phyloP scores from a whole-genome alignment of 1,140 invertebrate genomes.

The Scaptomyza hsui region DNA sequence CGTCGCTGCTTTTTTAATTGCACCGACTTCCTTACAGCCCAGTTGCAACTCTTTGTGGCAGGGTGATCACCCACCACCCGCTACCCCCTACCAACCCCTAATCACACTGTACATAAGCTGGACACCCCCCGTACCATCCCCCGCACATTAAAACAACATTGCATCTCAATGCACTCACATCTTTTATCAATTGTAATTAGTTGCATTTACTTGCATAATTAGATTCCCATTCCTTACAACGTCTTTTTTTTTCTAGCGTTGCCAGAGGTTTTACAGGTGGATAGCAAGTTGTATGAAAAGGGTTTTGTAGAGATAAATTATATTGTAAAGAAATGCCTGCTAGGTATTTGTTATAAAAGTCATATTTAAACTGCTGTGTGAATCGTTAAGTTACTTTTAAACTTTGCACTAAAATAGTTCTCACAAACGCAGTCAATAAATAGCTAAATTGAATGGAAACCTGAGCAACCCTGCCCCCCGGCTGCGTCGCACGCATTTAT shows the following conservation, averaged over 20 bases:
- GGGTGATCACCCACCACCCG: constrained; percentile 32
- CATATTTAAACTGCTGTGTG: too few relatives aligned
- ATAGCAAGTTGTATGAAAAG: constrained; percentile 5
- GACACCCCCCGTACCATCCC: not conserved
- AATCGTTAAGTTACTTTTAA: too few relatives aligned
- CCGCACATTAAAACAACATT: not conserved
- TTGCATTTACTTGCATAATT: constrained; percentile 77
- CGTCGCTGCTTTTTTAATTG: constrained; percentile 78
- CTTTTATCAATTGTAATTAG: constrained; percentile 74
- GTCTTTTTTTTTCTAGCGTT: constrained; percentile 18
- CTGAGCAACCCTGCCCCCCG: too few relatives aligned
- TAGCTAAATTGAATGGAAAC: too few relatives aligned
- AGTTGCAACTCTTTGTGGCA: constrained; percentile 67
- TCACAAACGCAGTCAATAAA: too few relatives aligned
- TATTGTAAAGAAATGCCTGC: too few relatives aligned
- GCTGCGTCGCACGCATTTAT: constrained; percentile 41
- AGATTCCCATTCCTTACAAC: constrained; percentile 40
- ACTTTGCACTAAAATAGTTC: too few relatives aligned
- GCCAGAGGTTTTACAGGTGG: not conserved
- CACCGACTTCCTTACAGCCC: constrained; percentile 75
- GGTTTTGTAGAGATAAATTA: constrained; percentile 8
- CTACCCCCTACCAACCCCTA: constrained; percentile 8
- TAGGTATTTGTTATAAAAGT: too few relatives aligned
- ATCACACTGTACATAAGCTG: not conserved
- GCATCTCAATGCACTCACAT: constrained; percentile 23